Conservation (phyloP, 2,888 invertebrate species). For the Aporophyla nigra region DNA sequence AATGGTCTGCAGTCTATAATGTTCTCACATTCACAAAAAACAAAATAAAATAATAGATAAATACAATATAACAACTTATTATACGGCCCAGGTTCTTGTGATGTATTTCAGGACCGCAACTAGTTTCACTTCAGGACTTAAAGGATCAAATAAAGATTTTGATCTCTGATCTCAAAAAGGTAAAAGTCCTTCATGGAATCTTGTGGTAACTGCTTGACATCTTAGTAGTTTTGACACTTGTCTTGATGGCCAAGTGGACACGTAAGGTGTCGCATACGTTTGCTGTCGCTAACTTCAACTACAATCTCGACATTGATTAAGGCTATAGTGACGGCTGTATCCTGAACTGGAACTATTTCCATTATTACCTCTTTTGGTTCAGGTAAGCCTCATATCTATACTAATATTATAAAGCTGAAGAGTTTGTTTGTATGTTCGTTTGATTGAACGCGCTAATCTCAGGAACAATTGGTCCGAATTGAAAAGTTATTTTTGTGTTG, state of each 20-base stretch:
- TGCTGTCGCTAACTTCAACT: slow-evolving; percentile 11
- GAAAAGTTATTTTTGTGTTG: too few relatives aligned
- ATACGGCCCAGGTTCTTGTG: background rate
- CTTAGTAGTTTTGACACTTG: background rate
- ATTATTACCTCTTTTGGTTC: background rate
- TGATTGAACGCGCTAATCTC: too few relatives aligned
- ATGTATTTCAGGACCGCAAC: background rate
- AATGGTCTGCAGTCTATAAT: too few relatives aligned
- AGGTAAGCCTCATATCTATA: background rate
- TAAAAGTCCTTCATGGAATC: background rate
- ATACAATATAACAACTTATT: too few relatives aligned
- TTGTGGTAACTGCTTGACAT: background rate
- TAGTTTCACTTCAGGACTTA: background rate
- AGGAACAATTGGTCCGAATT: too few relatives aligned
- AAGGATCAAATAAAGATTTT: slow-evolving; percentile 10
- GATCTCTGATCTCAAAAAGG: slow-evolving; percentile 9
- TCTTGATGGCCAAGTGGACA: slow-evolving; percentile 12
- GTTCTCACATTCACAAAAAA: too few relatives aligned
- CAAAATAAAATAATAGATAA: too few relatives aligned
- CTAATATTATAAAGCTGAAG: too few relatives aligned
- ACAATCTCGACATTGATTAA: slow-evolving; percentile 25
- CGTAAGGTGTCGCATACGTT: slow-evolving; percentile 10
- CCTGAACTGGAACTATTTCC: slow-evolving; percentile 17
- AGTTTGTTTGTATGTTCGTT: too few relatives aligned
- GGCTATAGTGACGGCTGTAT: background rate